Percentiles rank a stretch among this genome's conserved stretches.
Evolutionary conservation across 2,113 vertebrate species (phyloP).

Genomic region (Trichomycterus rosablanca): DNA sequence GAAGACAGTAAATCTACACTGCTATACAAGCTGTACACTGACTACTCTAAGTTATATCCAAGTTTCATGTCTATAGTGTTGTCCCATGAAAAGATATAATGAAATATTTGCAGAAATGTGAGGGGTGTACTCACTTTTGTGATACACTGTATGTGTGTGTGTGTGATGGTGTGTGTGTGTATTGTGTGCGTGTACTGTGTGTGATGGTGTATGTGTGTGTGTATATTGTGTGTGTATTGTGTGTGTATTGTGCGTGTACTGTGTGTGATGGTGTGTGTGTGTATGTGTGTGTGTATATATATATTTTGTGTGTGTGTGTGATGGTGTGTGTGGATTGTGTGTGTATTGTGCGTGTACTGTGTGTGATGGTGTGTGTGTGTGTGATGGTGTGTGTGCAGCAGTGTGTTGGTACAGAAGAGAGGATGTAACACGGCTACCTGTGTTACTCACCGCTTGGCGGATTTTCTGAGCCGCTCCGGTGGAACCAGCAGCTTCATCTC

Average conservation of each 20-base stretch:
- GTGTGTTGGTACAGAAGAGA: slow-evolving; percentile 80
- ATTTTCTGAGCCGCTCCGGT: slow-evolving; percentile 87
- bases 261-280: background rate
- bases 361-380: slow-evolving; percentile 1
- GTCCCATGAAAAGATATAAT: no score
- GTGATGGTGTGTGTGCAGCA: slow-evolving; percentile 63
- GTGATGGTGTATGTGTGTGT: no score
- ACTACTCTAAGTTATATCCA: no score
- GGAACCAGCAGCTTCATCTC: slow-evolving; percentile 83
- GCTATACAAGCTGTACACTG: no score
- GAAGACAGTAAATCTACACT: no score
- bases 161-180: no score
- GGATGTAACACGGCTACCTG: slow-evolving; percentile 94
- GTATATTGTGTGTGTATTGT: background rate
- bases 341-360: background rate
- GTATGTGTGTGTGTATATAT: background rate
- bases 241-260: background rate
- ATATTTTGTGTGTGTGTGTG: background rate
- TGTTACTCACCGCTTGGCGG: slow-evolving; percentile 87
- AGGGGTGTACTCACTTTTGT: no score
- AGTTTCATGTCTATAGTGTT: no score
- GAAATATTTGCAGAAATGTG: no score
- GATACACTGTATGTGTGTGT: no score
- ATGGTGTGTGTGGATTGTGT: background rate
- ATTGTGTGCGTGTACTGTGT: no score